Conservation (phyloP, 2,797 vertebrate species). For the Crenuchus spilurus region DNA sequence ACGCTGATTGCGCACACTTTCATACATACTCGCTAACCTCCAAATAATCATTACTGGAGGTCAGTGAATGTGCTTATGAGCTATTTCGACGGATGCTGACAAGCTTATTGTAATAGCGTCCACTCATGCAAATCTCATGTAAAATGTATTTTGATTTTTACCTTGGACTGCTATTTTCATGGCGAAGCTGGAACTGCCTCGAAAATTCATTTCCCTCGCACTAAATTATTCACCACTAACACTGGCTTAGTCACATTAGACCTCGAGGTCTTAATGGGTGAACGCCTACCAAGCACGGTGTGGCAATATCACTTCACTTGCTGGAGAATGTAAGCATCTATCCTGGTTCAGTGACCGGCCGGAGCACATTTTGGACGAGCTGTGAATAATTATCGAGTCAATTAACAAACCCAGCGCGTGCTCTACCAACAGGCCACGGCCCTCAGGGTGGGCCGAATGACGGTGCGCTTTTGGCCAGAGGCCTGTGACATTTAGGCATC, state of each 20-base stretch:
- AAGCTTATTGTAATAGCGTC: not conserved
- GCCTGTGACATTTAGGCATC: conserved; percentile 79
- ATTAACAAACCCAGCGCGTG: conserved; percentile 17
- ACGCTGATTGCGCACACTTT: not conserved
- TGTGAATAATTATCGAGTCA: conserved; percentile 46
- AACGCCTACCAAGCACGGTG: conserved; percentile 28
- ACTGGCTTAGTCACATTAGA: not conserved
- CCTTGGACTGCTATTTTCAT: conserved; percentile 8
- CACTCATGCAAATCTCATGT: not conserved
- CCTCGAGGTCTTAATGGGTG: conserved; percentile 24
- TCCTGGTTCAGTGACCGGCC: conserved; percentile 26
- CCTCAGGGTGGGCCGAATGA: conserved; percentile 65
- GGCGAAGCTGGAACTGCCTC: not conserved
- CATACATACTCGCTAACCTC: not conserved
- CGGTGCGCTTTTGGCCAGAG: conserved; percentile 64
- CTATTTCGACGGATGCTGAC: not conserved
- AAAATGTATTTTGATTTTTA: not conserved
- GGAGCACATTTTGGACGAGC: conserved; percentile 21
- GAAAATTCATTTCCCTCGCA: conserved; percentile 22
- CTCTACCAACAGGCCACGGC: conserved; percentile 28
- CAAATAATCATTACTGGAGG: not conserved
- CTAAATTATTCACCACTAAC: conserved; percentile 37
- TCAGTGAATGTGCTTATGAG: not conserved
- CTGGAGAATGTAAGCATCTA: not conserved
- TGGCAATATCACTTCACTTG: conserved; percentile 40